Conservation (phyloP, 2,888 invertebrate genomes). For the Heliconius hortense region DNA sequence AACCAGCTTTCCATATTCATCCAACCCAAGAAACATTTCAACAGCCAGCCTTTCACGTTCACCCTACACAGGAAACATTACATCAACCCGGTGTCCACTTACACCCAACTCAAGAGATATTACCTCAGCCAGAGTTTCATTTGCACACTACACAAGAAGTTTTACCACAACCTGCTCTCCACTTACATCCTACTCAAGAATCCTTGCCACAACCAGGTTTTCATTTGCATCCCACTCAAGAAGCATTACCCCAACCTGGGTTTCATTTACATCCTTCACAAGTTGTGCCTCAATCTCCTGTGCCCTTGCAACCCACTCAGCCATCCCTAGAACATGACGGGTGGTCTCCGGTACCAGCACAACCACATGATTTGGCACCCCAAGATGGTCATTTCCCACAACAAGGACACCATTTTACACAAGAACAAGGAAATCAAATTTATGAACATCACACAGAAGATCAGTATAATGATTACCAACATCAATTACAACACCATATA, state of each 20-base stretch:
- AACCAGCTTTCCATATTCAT: constrained; percentile 38
- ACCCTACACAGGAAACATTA: constrained; percentile 24
- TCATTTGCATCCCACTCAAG: constrained; percentile 41
- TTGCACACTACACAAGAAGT: constrained; percentile 30
- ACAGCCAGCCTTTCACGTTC: constrained; percentile 41
- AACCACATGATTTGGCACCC: constrained; percentile 54
- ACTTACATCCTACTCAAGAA: constrained; percentile 44
- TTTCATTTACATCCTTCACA: constrained; percentile 47
- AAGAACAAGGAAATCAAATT: constrained; percentile 69
- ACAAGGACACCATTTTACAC: constrained; percentile 61
- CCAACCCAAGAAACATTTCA: constrained; percentile 46
- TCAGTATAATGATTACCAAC: constrained; percentile 63
- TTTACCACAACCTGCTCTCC: constrained; percentile 32
- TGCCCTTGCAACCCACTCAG: constrained; percentile 48
- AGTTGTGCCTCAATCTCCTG: constrained; percentile 45
- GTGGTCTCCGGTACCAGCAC: constrained; percentile 70
- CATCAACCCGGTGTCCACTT: constrained; percentile 32
- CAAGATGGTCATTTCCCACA: constrained; percentile 55
- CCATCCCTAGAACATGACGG: constrained; percentile 64
- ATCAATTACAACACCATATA: constrained; percentile 68
- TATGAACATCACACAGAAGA: constrained; percentile 67
- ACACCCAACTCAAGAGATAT: constrained; percentile 25
- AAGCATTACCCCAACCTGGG: constrained; percentile 47
- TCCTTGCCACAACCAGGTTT: constrained; percentile 44
- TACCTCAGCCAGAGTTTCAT: constrained; percentile 45